Conservation (phyloP, 2,888 invertebrate genomes). For the Euclidia mi region DNA sequence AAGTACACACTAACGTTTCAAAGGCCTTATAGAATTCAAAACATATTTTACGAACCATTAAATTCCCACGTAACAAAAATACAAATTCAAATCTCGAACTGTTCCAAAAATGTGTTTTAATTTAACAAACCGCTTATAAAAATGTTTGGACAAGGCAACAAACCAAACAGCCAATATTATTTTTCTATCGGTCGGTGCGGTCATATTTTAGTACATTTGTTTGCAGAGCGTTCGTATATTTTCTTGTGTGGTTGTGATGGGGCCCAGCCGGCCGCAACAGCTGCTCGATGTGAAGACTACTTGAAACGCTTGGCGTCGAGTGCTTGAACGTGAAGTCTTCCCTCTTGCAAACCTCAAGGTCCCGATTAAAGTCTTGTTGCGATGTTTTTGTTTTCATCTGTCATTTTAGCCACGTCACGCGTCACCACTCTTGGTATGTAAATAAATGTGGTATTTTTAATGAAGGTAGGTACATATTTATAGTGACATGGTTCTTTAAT, state of each 20-base stretch:
- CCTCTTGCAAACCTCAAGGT: constrained; percentile 58
- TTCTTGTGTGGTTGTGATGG: constrained; percentile 73
- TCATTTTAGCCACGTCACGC: constrained; percentile 28
- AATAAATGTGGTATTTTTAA: too few relatives aligned
- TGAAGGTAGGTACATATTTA: too few relatives aligned
- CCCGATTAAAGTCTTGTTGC: constrained; percentile 53
- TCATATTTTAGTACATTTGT: constrained; percentile 70
- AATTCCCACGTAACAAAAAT: constrained; percentile 42
- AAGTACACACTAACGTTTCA: too few relatives aligned
- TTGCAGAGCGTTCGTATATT: constrained; percentile 77
- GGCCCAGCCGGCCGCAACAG: constrained; percentile 78
- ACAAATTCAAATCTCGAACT: constrained; percentile 45
- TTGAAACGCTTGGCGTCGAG: constrained; percentile 65
- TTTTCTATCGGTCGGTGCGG: constrained; percentile 63
- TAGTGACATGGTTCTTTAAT: too few relatives aligned
- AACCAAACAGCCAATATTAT: constrained; percentile 69
- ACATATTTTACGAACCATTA: neutral
- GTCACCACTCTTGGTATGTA: constrained; percentile 26
- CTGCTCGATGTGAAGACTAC: constrained; percentile 71
- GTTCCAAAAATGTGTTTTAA: constrained; percentile 58
- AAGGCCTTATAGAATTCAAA: neutral
- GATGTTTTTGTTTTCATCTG: constrained; percentile 47
- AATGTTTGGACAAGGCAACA: constrained; percentile 71
- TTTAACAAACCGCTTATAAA: constrained; percentile 67
- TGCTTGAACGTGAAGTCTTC: constrained; percentile 55